Percentiles rank a stretch among this genome's conserved stretches.
Conservation (phyloP, 2,888 invertebrate species). For the Apamea sordens region DNA sequence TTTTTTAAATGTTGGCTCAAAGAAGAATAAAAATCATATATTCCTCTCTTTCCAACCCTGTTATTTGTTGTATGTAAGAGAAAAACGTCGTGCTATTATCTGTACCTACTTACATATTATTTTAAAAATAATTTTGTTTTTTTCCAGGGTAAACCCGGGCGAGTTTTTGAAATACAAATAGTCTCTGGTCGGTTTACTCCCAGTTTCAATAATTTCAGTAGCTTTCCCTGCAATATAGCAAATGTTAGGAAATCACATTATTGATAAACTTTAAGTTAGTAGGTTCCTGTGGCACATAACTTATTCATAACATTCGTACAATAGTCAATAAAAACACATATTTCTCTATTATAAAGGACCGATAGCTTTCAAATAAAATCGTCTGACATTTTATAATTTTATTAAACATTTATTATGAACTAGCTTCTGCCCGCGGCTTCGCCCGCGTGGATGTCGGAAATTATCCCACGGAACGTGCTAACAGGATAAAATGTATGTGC, state of each 20-base stretch:
- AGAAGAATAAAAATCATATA: neutral
- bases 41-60: slow-evolving; percentile 20
- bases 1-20: neutral
- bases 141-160: slow-evolving; percentile 9
- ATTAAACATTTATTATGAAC: neutral
- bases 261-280: neutral
- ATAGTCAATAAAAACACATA: neutral
- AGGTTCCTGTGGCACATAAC: neutral
- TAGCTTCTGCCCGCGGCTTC: too few relatives aligned
- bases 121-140: slow-evolving; percentile 6
- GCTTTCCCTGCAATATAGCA: neutral
- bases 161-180: slow-evolving; percentile 4
- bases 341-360: neutral
- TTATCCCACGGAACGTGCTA: too few relatives aligned
- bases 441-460: too few relatives aligned
- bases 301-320: neutral
- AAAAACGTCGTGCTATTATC: neutral
- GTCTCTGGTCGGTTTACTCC: slow-evolving; percentile 47
- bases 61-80: neutral
- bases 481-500: too few relatives aligned
- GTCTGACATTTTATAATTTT: neutral
- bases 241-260: slow-evolving; percentile 6
- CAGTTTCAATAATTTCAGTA: slow-evolving; percentile 1
- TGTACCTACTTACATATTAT: neutral
- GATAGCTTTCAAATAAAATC: slow-evolving; percentile 4